A percentile compares a stretch with the other conserved stretches of the same genome.
Conservation (phyloP, 2,113 vertebrate species). For the Bostrychus sinensis region DNA sequence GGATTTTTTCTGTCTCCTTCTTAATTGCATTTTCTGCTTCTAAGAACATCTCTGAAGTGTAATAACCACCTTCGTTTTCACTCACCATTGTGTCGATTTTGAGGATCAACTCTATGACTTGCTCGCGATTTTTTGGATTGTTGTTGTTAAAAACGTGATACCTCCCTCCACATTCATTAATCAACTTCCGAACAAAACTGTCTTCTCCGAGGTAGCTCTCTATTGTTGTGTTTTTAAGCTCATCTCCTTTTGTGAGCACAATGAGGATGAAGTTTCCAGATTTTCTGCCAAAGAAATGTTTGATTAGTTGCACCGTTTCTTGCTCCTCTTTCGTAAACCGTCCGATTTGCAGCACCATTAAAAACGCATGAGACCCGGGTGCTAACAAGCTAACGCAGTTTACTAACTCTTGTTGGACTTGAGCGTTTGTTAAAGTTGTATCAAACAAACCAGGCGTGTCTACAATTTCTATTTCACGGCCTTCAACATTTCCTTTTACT, state of each 20-base stretch:
- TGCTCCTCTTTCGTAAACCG: conserved; percentile 58
- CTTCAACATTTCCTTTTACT: not conserved
- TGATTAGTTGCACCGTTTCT: conserved; percentile 44
- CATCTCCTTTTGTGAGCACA: conserved; percentile 61
- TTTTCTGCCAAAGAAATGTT: conserved; percentile 43
- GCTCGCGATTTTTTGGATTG: not conserved
- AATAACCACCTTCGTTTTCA: conserved; percentile 29
- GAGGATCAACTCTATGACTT: conserved; percentile 43
- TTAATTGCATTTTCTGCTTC: conserved; percentile 35
- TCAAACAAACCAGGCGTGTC: conserved; percentile 51
- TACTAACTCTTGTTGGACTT: conserved; percentile 25
- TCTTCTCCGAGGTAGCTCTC: conserved; percentile 9
- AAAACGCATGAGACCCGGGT: conserved; percentile 64
- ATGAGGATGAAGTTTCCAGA: conserved; percentile 41
- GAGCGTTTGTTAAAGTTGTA: not conserved
- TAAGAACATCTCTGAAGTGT: conserved; percentile 35
- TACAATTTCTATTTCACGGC: not conserved
- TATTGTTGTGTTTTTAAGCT: conserved; percentile 2
- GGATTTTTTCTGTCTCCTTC: conserved; percentile 34
- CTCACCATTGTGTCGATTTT: conserved; percentile 39
- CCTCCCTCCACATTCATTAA: conserved; percentile 12
- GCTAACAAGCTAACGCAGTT: conserved; percentile 45
- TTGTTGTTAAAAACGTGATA: conserved; percentile 54
- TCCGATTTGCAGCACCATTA: conserved; percentile 53
- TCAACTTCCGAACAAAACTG: conserved; percentile 9